Evolutionary conservation across 2,888 invertebrate species (phyloP), one percentile per base, ranked within the genome.

Genomic region (Megaustenia siamemsis): DNA sequence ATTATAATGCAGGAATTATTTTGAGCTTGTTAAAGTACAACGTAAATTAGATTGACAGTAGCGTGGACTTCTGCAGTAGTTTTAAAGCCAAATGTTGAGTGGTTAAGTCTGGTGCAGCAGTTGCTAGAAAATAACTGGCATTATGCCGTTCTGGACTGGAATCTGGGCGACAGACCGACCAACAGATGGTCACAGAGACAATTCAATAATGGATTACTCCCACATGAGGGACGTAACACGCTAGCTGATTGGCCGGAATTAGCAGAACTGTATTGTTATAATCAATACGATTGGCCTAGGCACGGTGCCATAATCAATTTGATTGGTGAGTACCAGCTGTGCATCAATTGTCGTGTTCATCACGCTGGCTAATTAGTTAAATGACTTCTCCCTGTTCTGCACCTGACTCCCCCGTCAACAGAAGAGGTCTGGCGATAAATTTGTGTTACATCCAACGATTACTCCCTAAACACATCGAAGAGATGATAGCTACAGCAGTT

Each of bases 291-390:
- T 83, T 83, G 83, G 83, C 77, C 68, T 75, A 28, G 68, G 77
- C 53, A 24, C 24, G 43, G 18, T 82, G 77, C 78, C 83, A 77
- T 76, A 77, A 83, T 83, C 83, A 83, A 69, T 83, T 77, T 77
- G 77, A 83, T 83, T 83, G 83, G 83, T 69, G 83, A 40, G 83
- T 49, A 77, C 77, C 83, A 83, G 83, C 83, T 83, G 83, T 77
- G 77, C 83, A 77, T 77, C 83, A 77, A 43, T 63, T 83, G 78
- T 49, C 28, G 83, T 69, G 77, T 76, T 83, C 68, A 56, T 77
- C 66, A 56, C 68, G 56, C 21, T 21, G 77, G 77, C 83, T 77
- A 83, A 77, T 83, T 83, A 77, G 82, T 82, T 82, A 76, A 82
- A 75, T 82, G 75, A 82, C 82, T 68, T 79, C 66, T 73, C 45